Evolutionary conservation across 2,797 vertebrate species (phyloP).

Genomic region (Lemur catta): DNA sequence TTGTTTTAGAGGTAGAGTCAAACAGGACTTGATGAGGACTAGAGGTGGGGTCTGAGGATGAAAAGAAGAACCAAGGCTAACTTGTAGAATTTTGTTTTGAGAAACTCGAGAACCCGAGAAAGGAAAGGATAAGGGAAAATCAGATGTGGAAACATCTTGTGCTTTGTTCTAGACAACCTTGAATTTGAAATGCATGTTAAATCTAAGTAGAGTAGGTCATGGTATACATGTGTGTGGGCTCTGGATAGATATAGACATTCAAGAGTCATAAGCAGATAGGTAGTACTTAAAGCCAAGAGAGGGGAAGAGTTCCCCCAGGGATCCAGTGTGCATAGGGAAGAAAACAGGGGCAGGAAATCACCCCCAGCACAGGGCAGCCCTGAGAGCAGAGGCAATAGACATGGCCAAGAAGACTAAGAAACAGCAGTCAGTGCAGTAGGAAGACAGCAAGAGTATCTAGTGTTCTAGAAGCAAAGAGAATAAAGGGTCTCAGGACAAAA

Average conservation of each 20-base stretch:
- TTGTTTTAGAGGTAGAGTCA: background rate
- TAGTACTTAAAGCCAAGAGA: fast-evolving
- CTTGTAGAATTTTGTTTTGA: background rate
- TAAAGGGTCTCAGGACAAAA: background rate
- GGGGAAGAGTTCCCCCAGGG: background rate
- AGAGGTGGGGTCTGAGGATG: background rate
- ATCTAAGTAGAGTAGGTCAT: no score
- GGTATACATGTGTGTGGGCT: background rate
- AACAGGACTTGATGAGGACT: background rate
- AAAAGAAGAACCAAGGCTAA: background rate
- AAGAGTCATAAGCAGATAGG: background rate
- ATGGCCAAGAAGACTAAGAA: background rate
- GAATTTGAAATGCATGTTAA: background rate
- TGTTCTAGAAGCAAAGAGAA: background rate
- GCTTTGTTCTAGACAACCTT: background rate
- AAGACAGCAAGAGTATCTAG: background rate
- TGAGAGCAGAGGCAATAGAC: background rate
- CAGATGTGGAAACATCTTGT: no score
- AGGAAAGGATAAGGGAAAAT: background rate
- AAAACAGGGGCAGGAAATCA: background rate
- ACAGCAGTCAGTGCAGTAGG: no score
- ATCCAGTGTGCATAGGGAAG: fast-evolving
- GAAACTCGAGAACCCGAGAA: background rate
- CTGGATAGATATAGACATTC: background rate
- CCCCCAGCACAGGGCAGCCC: background rate